Conservation (phyloP, 2,113 vertebrate species). For the Hippocampus comes region DNA sequence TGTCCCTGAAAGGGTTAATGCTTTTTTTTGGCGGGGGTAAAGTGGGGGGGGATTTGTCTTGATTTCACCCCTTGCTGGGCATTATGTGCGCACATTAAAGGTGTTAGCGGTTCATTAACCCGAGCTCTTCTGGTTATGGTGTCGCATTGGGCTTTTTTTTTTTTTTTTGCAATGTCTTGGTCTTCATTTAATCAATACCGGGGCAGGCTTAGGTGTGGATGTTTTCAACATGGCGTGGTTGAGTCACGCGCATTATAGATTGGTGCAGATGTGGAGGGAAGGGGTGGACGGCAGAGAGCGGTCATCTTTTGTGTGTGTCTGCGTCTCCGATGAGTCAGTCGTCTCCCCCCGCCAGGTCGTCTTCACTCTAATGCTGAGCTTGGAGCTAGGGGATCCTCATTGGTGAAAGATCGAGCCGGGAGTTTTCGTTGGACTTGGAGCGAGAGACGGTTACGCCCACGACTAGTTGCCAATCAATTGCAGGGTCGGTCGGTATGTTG, state of each 20-base stretch:
- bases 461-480: not conserved
- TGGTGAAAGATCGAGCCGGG: constrained; percentile 38
- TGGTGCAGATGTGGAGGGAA: constrained; percentile 20
- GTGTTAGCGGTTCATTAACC: constrained; percentile 50
- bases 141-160: constrained; percentile 6
- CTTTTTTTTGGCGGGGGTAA: not conserved
- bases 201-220: constrained; percentile 11
- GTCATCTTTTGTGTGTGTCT: constrained; percentile 13
- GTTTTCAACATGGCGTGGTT: constrained; percentile 34
- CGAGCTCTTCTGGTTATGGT: constrained; percentile 42
- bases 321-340: constrained; percentile 60
- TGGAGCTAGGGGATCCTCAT: constrained; percentile 13
- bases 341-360: constrained; percentile 22
- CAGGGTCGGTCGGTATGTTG: not conserved
- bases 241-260: constrained; percentile 41
- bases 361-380: constrained; percentile 41
- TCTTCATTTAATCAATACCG: constrained; percentile 37
- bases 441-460: not conserved
- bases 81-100: constrained; percentile 52
- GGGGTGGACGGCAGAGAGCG: constrained; percentile 21
- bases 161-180: constrained; percentile 33
- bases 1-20: not conserved
- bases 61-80: constrained; percentile 9
- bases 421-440: not conserved
- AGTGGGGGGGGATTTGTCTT: not conserved